Evolutionary conservation across 1,140 invertebrate species (phyloP), one percentile per base, ranked within the genome.

Genomic region (Cydia amplana): DNA sequence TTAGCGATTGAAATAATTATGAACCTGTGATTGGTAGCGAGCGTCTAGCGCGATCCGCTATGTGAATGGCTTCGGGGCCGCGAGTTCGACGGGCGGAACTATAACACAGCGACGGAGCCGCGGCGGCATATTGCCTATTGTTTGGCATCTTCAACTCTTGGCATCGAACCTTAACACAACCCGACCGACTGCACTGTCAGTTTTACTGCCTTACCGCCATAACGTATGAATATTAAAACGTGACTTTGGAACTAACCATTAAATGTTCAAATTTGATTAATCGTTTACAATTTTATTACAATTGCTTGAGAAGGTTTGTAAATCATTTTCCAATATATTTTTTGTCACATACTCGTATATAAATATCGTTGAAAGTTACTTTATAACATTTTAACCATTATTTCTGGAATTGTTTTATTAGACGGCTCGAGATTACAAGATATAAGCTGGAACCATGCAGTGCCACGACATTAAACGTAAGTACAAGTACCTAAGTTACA

Each of bases 91-190:
- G 83, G 77, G 80, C 83, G 86, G 84, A 86, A 89, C 83, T 84
- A 86, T 85, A 86, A 84, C 78, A 77, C 70, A 79, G 70, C 77
- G 75, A 79, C 78, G 78, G 77, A 80, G 78, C 81, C 79, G 72
- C 80, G 80, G 75, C 80, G 77, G 83, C 85, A 85, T 90, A 91
- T 91, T 89, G 87, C 89, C 87, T 90, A 91, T 90, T 91, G 87
- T 88, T 90, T 92, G 90, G 89, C 90, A 90, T 91, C 87, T 90
- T 82, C 81, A 80, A 83, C 84, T 90, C 80, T 92, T 92, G 90
- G 90, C 90, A 92, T 91, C 85, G 79, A 85, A 87, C 84, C 78
- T 88, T 82, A 83, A 86, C 82, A 85, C 81, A 81, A 77, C 79
- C 79, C 83, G 78, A 81, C 83, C 78, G 76, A 85, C 80, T 86